Percentiles rank a stretch among this genome's conserved stretches.
Conservation (phyloP, 2,113 vertebrate genomes). For the Vimba vimba region DNA sequence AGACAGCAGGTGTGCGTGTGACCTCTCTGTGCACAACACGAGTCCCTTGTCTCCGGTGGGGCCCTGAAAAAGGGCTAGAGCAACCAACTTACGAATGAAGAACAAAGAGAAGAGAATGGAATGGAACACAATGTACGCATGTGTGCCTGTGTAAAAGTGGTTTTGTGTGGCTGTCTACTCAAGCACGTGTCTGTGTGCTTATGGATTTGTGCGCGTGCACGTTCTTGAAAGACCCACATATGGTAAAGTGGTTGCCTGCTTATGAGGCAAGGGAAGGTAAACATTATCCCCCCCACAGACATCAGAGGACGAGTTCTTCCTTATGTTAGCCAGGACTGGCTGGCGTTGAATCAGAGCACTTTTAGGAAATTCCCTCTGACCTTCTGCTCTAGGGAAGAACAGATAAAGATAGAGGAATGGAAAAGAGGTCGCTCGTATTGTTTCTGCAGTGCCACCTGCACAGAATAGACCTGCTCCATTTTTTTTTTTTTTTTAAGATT, state of each 20-base stretch:
- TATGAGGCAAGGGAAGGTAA: constrained; percentile 42
- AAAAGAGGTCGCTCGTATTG: constrained; percentile 36
- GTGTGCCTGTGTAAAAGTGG: constrained; percentile 9
- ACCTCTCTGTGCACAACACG: constrained; percentile 32
- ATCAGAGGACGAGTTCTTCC: constrained; percentile 25
- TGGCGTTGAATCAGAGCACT: constrained; percentile 55
- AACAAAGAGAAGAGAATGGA: constrained; percentile 15
- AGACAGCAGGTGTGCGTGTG: constrained; percentile 45
- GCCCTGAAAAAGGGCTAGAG: background rate
- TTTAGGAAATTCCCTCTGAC: constrained; percentile 60
- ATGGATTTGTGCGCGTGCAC: constrained; percentile 29
- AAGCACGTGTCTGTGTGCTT: constrained; percentile 34
- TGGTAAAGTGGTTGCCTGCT: constrained; percentile 40
- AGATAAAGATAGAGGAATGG: constrained; percentile 52
- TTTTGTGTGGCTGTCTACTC: background rate
- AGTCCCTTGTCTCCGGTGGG: constrained; percentile 18
- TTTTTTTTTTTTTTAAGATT: background rate
- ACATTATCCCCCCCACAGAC: constrained; percentile 51
- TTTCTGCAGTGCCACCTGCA: constrained; percentile 50
- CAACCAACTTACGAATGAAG: background rate
- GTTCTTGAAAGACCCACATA: background rate
- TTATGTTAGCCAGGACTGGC: constrained; percentile 34
- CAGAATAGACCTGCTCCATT: constrained; percentile 18
- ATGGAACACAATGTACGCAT: background rate
- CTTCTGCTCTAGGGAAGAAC: constrained; percentile 45